phyloP scores from a whole-genome alignment of 2,113 vertebrate species.

The Eulemur rufifrons region DNA sequence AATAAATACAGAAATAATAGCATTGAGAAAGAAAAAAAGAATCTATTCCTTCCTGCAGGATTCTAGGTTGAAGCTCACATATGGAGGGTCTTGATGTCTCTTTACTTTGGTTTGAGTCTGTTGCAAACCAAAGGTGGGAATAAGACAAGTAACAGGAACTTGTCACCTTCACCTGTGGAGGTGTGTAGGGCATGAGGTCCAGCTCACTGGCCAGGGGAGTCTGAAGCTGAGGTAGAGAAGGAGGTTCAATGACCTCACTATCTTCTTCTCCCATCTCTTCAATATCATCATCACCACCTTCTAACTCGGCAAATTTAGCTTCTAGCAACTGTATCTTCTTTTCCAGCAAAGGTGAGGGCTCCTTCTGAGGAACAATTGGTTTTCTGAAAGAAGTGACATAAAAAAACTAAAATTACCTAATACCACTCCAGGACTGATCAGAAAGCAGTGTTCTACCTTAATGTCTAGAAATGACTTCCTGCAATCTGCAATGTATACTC shows the following conservation, averaged over 20 bases:
- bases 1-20: not conserved
- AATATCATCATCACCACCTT: conserved; percentile 94
- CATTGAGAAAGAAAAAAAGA: not conserved
- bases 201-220: conserved; percentile 91
- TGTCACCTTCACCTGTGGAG: conserved; percentile 91
- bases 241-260: conserved; percentile 91
- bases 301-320: conserved; percentile 98
- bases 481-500: not conserved
- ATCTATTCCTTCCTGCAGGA: not conserved
- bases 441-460: conserved; percentile 37
- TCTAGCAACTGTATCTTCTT: conserved; percentile 98
- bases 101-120: conserved; percentile 1
- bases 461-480: not conserved
- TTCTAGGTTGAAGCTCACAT: conserved; percentile 10
- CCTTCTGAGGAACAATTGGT: conserved; percentile 97
- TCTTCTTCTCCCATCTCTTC: conserved; percentile 98
- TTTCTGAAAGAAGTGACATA: conserved; percentile 86
- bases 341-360: conserved; percentile 96
- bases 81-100: not conserved
- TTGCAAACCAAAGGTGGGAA: conserved; percentile 41
- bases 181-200: conserved; percentile 96
- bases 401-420: conserved; percentile 41
- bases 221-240: conserved; percentile 92
- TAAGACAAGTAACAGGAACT: conserved; percentile 37
- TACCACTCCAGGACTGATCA: not conserved